Base-by-base conservation (phyloP, 2,888 invertebrate species). In the Oligia strigilis region DNA sequence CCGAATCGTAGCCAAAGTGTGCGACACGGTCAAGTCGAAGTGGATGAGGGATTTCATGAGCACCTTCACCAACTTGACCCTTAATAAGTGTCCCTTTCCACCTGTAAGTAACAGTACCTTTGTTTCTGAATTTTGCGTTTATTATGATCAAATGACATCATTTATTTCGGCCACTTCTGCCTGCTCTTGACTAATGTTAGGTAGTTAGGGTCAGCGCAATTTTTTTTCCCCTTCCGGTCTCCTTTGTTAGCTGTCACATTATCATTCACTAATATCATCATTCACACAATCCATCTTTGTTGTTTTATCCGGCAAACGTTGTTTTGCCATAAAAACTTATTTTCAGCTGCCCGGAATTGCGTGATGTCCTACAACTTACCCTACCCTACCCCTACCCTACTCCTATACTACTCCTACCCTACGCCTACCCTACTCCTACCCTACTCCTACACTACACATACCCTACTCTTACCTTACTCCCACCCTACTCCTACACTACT, bases 11-110 rank as follows among this genome's bases (percentile, higher is more conserved):
- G 46, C 84, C 8, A 91, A 86, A 79, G 81, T 64, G 0, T 92
- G 92, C 52, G 92, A 92, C 19, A 77, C 82, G 0, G 0, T 91
- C 2, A 90, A 90, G 29, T 64, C 75, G 0, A 91, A 92, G 49
- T 92, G 92, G 92, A 86, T 90, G 87, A 76, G 74, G 0, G 89
- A 87, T 0, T 92, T 88, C 73, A 87, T 90, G 89, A 75, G 67
- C n/a, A 69, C 77, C 5, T 91, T 80, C 78, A 87, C 90, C 8
- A 91, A 91, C n/a, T 9, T 91, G 29, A 75, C 83, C 0, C 75
- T 90, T 0, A 14, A 60, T 9, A 75, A 72, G 9, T 92, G 92
- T 49, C 92, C 92, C 0, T 82, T 91, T 52, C 80, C 82, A 13
- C 72, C 89, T 4, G 92, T 92, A 75, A 91, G 91, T 89, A 40